Conservation (phyloP, 2,888 invertebrate species). For the Spodoptera littoralis region DNA sequence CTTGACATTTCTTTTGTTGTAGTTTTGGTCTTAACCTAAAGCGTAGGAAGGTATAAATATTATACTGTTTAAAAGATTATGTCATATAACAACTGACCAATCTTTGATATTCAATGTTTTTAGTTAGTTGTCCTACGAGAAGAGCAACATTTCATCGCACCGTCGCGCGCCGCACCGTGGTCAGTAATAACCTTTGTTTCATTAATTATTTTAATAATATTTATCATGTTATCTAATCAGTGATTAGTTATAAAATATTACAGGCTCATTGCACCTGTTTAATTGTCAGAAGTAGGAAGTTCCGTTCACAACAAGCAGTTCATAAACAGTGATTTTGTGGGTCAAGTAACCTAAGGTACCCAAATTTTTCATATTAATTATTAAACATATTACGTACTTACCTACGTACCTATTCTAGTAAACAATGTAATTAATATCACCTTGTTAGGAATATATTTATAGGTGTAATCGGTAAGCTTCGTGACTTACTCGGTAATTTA, state of each 20-base stretch:
- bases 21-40: too few species aligned
- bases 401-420: slow-evolving; percentile 1
- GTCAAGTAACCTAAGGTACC: too few species aligned
- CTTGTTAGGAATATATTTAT: not conserved
- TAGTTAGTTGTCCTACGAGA: too few species aligned
- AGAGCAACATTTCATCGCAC: not conserved
- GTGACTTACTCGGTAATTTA: too few species aligned
- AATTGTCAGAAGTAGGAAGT: slow-evolving; percentile 1
- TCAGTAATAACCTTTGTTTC: slow-evolving; percentile 15
- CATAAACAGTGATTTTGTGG: not conserved
- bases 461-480: not conserved
- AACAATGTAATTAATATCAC: not conserved
- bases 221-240: slow-evolving; percentile 23
- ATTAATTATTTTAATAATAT: slow-evolving; percentile 25
- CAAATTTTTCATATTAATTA: too few species aligned
- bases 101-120: too few species aligned
- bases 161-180: slow-evolving; percentile 1
- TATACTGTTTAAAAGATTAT: too few species aligned
- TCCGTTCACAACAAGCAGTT: not conserved
- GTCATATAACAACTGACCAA: too few species aligned
- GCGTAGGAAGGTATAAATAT: too few species aligned
- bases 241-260: slow-evolving; percentile 16
- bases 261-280: not conserved
- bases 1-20: too few species aligned
- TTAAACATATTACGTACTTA: not conserved